These are phyloP conservation scores for Idaea dimidiata DNA, from an alignment of 2,888 invertebrate genomes.

Conservation along the genomic window DNA sequence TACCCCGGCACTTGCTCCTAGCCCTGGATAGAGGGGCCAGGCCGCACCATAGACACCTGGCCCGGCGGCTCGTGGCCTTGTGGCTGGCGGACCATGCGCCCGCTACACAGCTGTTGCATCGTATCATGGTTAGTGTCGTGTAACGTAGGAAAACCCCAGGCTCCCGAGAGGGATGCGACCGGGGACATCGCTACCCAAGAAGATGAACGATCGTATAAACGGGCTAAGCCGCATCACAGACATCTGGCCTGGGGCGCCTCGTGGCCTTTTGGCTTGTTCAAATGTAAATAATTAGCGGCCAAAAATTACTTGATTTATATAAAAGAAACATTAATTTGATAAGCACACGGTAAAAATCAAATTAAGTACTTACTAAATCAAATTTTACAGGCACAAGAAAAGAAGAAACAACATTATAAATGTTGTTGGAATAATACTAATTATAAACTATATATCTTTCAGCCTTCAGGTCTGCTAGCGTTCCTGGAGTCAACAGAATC, in stretches of 20 bases:
- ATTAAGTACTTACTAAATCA: no score
- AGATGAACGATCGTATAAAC: no score
- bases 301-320: no score
- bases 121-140: slow-evolving; percentile 87
- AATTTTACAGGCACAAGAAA: no score
- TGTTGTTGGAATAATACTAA: no score
- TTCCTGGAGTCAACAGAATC: slow-evolving; percentile 93
- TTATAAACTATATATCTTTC: slow-evolving; percentile 15
- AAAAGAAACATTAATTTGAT: no score
- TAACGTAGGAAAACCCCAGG: no score
- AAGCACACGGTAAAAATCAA: no score
- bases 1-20: slow-evolving; percentile 94
- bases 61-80: slow-evolving; percentile 93
- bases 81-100: slow-evolving; percentile 98
- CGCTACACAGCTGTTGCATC: slow-evolving; percentile 91
- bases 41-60: slow-evolving; percentile 94
- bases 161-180: no score
- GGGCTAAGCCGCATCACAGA: not conserved
- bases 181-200: no score
- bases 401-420: no score
- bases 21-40: slow-evolving; percentile 94
- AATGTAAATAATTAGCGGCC: no score
- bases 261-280: not conserved
- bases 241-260: not conserved
- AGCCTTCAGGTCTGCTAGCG: slow-evolving; percentile 95